These are phyloP conservation scores for Danio jaintianensis DNA, from an alignment of 2,797 vertebrate species.

Conservation along the genomic window DNA sequence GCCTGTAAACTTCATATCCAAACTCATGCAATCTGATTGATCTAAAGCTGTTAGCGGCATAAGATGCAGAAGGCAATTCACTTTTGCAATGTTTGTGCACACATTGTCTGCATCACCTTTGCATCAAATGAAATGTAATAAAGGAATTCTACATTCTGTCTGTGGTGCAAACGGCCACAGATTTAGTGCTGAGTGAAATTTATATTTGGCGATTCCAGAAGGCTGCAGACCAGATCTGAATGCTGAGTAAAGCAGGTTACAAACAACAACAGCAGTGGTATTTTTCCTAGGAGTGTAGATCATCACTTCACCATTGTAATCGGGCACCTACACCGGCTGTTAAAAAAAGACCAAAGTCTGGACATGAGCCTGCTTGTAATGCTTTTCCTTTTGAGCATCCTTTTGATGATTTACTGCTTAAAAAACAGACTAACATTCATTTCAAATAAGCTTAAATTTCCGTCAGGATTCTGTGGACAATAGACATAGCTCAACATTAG, in stretches of 20 bases:
- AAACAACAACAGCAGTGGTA: neutral
- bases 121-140: slow-evolving; percentile 5
- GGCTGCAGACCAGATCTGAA: neutral
- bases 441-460: neutral
- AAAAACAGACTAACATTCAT: neutral
- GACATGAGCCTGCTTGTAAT: neutral
- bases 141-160: neutral
- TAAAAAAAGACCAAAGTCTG: neutral
- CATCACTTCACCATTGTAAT: neutral
- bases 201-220: neutral
- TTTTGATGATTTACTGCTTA: slow-evolving; percentile 7
- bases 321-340: too few relatives aligned
- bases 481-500: neutral
- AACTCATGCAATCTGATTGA: neutral
- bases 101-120: neutral
- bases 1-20: neutral
- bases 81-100: neutral
- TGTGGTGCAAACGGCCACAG: neutral
- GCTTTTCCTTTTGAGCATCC: neutral
- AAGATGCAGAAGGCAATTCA: slow-evolving; percentile 6
- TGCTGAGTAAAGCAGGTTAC: neutral
- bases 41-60: slow-evolving; percentile 1
- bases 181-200: neutral
- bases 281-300: neutral
- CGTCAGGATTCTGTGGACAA: neutral